Evolutionary conservation across 1,140 invertebrate genomes (phyloP), one percentile per base, ranked within the genome.

Genomic region (Drosophila sp.): DNA sequence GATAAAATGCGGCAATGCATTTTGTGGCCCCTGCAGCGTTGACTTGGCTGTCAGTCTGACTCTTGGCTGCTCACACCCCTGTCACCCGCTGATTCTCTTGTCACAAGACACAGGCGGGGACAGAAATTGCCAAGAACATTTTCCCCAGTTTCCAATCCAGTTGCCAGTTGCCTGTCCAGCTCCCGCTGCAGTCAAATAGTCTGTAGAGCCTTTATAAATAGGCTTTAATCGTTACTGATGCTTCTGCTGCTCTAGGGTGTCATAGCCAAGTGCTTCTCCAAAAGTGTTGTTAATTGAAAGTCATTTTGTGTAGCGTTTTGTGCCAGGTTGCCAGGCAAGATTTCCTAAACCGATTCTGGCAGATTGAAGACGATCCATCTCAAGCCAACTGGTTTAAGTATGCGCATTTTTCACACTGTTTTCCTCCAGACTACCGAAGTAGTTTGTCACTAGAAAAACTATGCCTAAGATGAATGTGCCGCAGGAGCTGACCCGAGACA

Each of bases 21-120:
- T 76, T 75, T 69, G 69, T 89, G 67, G 82, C 83, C 78, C 82
- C 75, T 89, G 78, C 67, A 82, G 79, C 66, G 82, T 11, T 66
- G 51, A 65, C 38, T 50, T 50, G 56, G 36, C 36, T 57, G 56
- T 50, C 64, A 21, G 48, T 4, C n/a, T 21, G 25, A 18, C 41
- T 64, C 25, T 18, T 43, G 5, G 27, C 25, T 29, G 38, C 56
- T 16, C 54, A 41, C 54, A 45, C 25, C 54, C 36, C 36, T 9
- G 11, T 40, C 56, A 32, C 13, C 56, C 25, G 14, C 18, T 41
- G 21, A 34, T 36, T 32, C 11, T 25, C 27, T 46, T 59, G 29
- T 32, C 41, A 25, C 5, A 18, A 25, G 27, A 7, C 27, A 34
- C 27, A 46, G 38, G 14, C n/a, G 29, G 8, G n/a, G 2, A 4